Evolutionary conservation across 35 echinoderm and acorn worm genomes (phyloP), one percentile per base, ranked within the genome.

Genomic region (Stichopus chloronotus): DNA sequence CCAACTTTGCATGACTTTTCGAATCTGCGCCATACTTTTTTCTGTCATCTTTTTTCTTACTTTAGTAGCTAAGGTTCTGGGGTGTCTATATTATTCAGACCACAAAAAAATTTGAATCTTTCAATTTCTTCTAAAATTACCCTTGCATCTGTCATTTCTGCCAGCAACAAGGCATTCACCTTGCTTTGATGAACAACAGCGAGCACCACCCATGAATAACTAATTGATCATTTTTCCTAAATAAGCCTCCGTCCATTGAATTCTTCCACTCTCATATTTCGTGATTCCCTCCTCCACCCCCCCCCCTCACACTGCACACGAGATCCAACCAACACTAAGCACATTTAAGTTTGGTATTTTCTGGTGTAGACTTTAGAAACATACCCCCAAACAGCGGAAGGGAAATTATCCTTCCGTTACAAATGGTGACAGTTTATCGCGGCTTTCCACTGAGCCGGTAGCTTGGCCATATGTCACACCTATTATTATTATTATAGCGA

Each of bases 241-340:
- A 57, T 85, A 85, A 85, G 55, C 82, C 82, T 85, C 82, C 12
- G 52, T 53, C 82, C 17, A 60, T 85, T 16, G 58, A 85, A 85
- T 85, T 85, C 82, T 85, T 85, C 5, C 19, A 85, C 82, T 85
- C 82, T 85, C 82, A 85, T 85, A 85, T 85, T 85, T 58, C 82
- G 10, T 6, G 17, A 6, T 19, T 72, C 19, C 24, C 58, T 58
- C 9, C 82, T 53, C 22, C 82, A 55, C 30, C 76, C 52, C 21
- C 52, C 76, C 21, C 76, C 20, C 76, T 21, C 52, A 43, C 76
- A 21, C 30, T 43, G 30, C 30, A 72, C 16, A 14, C 8, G 59
- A 72, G 17, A n/a, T 17, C 19, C 10, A n/a, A 72, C 69, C 69
- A 72, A 72, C 21, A 14, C 69, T 72, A 72, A 14, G 19, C 69